A percentile compares a stretch with the other conserved stretches of the same genome.
phyloP scores from a whole-genome alignment of 2,113 vertebrate genomes.

The Rana temporaria region DNA sequence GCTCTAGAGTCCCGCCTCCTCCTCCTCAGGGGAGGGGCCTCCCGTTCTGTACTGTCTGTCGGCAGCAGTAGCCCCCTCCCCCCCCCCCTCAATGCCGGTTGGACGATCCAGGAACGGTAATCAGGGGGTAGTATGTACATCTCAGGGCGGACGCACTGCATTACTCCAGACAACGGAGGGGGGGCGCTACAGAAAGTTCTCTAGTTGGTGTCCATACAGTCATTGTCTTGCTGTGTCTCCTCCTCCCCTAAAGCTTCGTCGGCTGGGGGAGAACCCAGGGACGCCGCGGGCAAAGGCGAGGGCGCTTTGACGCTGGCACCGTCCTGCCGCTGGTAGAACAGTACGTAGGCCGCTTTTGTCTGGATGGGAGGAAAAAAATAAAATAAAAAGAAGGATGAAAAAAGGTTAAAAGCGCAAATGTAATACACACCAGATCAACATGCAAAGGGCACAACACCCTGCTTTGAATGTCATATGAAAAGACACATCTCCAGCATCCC shows the following conservation, averaged over 20 bases:
- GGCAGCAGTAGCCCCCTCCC: too few relatives aligned
- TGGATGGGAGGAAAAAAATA: slow-evolving; percentile 64
- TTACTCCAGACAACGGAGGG: too few relatives aligned
- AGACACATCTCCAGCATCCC: too few relatives aligned
- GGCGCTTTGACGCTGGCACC: slow-evolving; percentile 69
- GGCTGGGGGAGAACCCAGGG: slow-evolving; percentile 71
- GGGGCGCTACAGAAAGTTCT: background rate
- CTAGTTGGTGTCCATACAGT: slow-evolving; percentile 97
- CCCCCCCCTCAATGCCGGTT: too few relatives aligned
- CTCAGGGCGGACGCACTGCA: slow-evolving; percentile 36
- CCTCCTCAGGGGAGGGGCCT: too few relatives aligned
- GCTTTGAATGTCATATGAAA: too few relatives aligned
- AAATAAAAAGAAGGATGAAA: too few relatives aligned
- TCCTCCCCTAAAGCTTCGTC: slow-evolving; percentile 45
- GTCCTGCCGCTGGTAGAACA: slow-evolving; percentile 92
- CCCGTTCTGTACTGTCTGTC: too few relatives aligned
- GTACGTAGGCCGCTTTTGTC: slow-evolving; percentile 95
- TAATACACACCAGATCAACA: too few relatives aligned
- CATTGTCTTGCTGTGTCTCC: slow-evolving; percentile 69
- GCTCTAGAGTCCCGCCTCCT: too few relatives aligned
- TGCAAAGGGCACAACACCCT: too few relatives aligned
- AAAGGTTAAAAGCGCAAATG: background rate
- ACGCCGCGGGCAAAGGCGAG: slow-evolving; percentile 65
- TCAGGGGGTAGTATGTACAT: slow-evolving; percentile 46
- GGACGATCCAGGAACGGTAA: too few relatives aligned